Evolutionary conservation across 2,888 invertebrate species (phyloP), one percentile per base, ranked within the genome.

Genomic region (Tethea ocularis): DNA sequence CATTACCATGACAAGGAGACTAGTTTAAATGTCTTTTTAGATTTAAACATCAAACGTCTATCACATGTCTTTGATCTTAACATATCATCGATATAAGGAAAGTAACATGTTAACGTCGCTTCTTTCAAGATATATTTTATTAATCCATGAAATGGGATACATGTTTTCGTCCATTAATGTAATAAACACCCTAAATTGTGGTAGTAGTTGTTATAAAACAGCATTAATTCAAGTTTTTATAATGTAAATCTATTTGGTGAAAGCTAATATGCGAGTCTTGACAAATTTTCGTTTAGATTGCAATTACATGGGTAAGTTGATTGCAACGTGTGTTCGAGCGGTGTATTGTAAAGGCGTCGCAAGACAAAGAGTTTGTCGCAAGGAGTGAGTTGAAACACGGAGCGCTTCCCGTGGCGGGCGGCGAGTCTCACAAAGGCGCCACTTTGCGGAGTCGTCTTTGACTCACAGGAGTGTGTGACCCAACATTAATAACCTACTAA

Each of bases 401-500:
- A 74, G 71, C 77, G 77, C 75, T 75, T 75, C 72, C 77, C 77
- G 76, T 74, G 76, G 73, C 68, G 72, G 33, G 72, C 71, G 67
- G 75, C 77, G 79, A 72, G 72, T 63, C 72, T 71, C 82, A 85
- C 91, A 91, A 90, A 91, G 88, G 84, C 85, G 81, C 84, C 91
- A 91, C 91, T 91, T 91, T 88, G 88, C 80, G 82, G 85, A 86
- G 79, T 79, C 82, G 77, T 80, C 90, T 90, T 89, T 91, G 90
- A 88, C 86, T 86, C 83, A 74, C 80, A 80, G 75, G 82, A 80
- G 83, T 83, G 84, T 88, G 86, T 87, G 83, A 84, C 86, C 88
- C 77, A 82, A 84, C 88, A 87, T 89, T 89, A 90, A 91, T 91
- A 89, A 89, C 87, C 85, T 82, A 78, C 83, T 88, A 88, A 87